Percentiles rank a stretch among this genome's conserved stretches.
phyloP scores from a whole-genome alignment of 2,113 vertebrate genomes.

The Dicentrarchus labrax region DNA sequence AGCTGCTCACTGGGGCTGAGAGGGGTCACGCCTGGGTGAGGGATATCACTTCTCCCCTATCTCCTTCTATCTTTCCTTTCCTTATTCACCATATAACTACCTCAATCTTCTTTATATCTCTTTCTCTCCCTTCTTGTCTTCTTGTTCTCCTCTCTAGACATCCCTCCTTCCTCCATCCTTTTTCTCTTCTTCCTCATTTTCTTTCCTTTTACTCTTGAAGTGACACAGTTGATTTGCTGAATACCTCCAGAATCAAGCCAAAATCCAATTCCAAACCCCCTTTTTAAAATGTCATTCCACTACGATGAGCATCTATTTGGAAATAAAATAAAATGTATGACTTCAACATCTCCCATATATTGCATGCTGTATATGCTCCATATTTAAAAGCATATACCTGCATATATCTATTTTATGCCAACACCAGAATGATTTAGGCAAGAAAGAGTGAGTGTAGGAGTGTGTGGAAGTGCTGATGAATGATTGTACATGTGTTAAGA shows the following conservation, averaged over 20 bases:
- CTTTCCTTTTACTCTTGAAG: constrained; percentile 2
- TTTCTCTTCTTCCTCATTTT: background rate
- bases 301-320: constrained; percentile 8
- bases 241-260: constrained; percentile 39
- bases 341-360: background rate
- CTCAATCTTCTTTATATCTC: background rate
- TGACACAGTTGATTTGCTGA: constrained; percentile 46
- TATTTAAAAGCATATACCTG: constrained; percentile 11
- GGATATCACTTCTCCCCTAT: constrained; percentile 79
- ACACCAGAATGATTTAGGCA: constrained; percentile 90
- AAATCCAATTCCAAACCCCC: constrained; percentile 28
- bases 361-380: background rate
- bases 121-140: background rate
- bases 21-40: constrained; percentile 84
- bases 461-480: constrained; percentile 47
- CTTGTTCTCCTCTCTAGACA: constrained; percentile 5
- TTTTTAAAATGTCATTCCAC: constrained; percentile 21
- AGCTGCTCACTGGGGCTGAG: constrained; percentile 70
- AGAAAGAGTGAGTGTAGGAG: constrained; percentile 81
- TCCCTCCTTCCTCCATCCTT: background rate
- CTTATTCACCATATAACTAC: constrained; percentile 28
- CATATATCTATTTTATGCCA: constrained; percentile 83
- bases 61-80: constrained; percentile 52
- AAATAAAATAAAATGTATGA: constrained; percentile 29
- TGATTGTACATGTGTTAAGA: constrained; percentile 44